phyloP scores from a whole-genome alignment of 2,888 invertebrate species.

The Cephonodes hylas region DNA sequence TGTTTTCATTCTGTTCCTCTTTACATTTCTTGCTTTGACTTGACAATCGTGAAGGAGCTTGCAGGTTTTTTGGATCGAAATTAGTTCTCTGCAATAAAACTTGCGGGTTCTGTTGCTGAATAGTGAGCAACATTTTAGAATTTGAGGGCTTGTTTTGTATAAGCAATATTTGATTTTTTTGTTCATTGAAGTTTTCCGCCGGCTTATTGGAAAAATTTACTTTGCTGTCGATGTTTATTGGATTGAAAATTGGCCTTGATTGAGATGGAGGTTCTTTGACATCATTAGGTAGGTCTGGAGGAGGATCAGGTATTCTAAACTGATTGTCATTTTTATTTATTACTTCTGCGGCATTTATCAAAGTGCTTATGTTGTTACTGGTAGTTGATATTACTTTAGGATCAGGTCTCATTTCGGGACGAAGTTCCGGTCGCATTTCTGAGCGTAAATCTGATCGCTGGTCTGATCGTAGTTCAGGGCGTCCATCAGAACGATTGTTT shows the following conservation, averaged over 20 bases:
- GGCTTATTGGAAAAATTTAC: constrained; percentile 48
- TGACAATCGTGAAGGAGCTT: constrained; percentile 74
- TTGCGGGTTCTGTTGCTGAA: constrained; percentile 66
- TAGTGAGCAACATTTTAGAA: constrained; percentile 65
- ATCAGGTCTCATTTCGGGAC: constrained; percentile 17
- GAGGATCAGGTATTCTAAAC: constrained; percentile 54
- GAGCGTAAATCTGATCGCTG: not conserved
- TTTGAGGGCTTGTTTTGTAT: constrained; percentile 65
- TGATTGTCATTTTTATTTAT: constrained; percentile 58
- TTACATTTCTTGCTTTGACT: constrained; percentile 68
- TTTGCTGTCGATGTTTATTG: constrained; percentile 48
- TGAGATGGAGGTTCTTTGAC: constrained; percentile 34
- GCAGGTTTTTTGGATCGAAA: constrained; percentile 73
- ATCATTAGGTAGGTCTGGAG: constrained; percentile 39
- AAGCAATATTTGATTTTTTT: constrained; percentile 67
- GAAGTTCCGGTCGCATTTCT: not conserved
- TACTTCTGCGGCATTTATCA: constrained; percentile 64
- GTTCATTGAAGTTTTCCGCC: constrained; percentile 54
- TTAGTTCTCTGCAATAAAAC: constrained; percentile 62
- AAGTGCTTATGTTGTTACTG: constrained; percentile 52
- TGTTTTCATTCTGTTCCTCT: constrained; percentile 58
- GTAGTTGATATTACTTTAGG: constrained; percentile 23
- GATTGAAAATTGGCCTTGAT: constrained; percentile 42
- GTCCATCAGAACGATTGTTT: not conserved
- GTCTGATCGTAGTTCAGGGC: not conserved